These are phyloP conservation scores for Cherax quadricarinatus DNA, from an alignment of 1,140 invertebrate species.

Conservation along the genomic window DNA sequence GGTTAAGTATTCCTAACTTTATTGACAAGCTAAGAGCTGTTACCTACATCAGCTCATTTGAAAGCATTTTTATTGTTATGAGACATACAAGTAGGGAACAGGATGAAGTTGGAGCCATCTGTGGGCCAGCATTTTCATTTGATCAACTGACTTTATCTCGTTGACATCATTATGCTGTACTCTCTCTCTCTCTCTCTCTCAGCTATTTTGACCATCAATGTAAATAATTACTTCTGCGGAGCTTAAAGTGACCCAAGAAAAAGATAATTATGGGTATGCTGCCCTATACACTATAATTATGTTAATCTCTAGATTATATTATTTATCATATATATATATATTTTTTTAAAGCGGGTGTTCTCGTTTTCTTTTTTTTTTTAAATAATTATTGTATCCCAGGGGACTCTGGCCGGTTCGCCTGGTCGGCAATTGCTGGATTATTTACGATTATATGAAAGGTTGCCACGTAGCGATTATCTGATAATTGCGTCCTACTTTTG, in stretches of 20 bases:
- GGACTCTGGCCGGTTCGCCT: not conserved
- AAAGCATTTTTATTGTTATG: too few species aligned
- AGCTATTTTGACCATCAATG: not conserved
- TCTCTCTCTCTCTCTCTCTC: constrained; percentile 4
- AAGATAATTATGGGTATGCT: not conserved
- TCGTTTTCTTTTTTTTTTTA: not conserved
- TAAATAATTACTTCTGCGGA: not conserved
- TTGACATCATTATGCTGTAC: too few species aligned
- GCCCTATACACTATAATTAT: not conserved
- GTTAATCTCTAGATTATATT: not conserved
- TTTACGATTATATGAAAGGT: constrained; percentile 7
- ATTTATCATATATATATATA: not conserved
- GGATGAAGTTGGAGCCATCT: too few species aligned
- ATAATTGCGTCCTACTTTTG: not conserved
- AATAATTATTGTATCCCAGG: not conserved
- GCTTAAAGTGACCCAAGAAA: not conserved
- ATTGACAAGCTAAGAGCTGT: too few species aligned
- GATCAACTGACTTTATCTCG: too few species aligned
- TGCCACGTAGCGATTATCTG: constrained; percentile 1
- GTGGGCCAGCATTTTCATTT: too few species aligned
- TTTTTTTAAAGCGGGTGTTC: not conserved
- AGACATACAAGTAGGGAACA: too few species aligned
- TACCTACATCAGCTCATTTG: too few species aligned
- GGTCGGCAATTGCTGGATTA: not conserved
- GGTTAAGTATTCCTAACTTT: too few species aligned